Evolutionary conservation across 2,113 vertebrate species (phyloP).

Genomic region (Pardalotus punctatus): DNA sequence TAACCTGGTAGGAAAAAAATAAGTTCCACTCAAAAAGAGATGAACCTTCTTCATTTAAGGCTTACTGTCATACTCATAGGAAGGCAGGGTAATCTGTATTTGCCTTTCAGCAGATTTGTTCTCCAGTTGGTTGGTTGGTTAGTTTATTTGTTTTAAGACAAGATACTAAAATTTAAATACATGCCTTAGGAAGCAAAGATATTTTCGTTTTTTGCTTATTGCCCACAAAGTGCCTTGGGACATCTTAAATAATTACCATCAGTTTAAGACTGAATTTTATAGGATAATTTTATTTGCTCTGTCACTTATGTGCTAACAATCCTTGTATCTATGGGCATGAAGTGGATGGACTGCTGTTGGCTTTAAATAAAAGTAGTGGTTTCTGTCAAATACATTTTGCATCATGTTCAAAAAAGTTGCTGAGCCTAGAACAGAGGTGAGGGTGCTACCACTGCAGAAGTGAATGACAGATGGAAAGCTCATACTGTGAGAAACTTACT

Average conservation of each 20-base stretch:
- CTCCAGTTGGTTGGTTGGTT: not conserved
- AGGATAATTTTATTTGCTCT: slow-evolving; percentile 6
- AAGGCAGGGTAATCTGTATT: not conserved
- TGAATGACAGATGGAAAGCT: not conserved
- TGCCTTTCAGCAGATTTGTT: not conserved
- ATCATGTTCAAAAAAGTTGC: not conserved
- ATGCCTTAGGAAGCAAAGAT: not conserved
- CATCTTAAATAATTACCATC: not conserved
- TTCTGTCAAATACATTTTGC: not conserved
- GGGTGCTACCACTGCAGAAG: not conserved
- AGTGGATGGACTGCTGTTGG: not conserved
- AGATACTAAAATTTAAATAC: not conserved
- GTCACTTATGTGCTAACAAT: not conserved
- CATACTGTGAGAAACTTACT: not conserved
- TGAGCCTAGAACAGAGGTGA: not conserved
- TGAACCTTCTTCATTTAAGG: not conserved
- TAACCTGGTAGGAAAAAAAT: not conserved
- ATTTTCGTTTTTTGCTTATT: not conserved
- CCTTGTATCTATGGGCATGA: not conserved
- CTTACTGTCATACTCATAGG: not conserved
- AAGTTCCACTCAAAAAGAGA: not conserved
- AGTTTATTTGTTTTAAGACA: not conserved
- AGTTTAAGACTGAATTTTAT: not conserved
- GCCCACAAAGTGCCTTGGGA: not conserved
- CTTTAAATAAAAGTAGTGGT: not conserved